These are phyloP conservation scores for Oeneis ivallda DNA, from an alignment of 2,888 invertebrate genomes.

Conservation along the genomic window DNA sequence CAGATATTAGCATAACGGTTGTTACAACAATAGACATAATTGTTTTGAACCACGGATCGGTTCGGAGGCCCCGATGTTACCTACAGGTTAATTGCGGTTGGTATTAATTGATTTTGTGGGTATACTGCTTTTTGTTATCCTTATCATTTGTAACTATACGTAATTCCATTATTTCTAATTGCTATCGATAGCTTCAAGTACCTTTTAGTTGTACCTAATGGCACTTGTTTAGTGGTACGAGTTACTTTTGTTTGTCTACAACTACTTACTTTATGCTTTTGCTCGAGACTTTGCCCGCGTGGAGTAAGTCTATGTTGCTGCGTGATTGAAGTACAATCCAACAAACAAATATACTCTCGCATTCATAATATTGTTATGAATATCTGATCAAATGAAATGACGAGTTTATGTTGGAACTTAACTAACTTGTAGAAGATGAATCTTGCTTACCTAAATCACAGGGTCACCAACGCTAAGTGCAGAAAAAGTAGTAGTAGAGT, in stretches of 20 bases:
- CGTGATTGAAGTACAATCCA: too few species aligned
- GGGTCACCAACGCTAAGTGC: too few species aligned
- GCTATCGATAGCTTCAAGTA: slow-evolving; percentile 23
- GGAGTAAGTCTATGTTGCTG: too few species aligned
- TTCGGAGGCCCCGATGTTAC: slow-evolving; percentile 36
- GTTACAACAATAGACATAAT: slow-evolving; percentile 61
- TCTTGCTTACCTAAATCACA: too few species aligned
- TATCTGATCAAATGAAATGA: too few species aligned
- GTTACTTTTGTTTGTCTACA: not conserved
- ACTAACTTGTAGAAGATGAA: too few species aligned
- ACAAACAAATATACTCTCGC: too few species aligned
- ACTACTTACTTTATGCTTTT: too few species aligned
- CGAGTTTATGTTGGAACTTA: too few species aligned
- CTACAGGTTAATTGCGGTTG: slow-evolving; percentile 50
- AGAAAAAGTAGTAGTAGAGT: too few species aligned
- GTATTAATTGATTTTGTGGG: slow-evolving; percentile 71
- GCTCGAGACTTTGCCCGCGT: too few species aligned
- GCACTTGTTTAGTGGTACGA: not conserved
- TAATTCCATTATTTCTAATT: slow-evolving; percentile 33
- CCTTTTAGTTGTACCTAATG: slow-evolving; percentile 6
- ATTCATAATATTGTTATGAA: too few species aligned
- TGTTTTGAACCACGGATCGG: slow-evolving; percentile 42
- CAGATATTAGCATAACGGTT: slow-evolving; percentile 54
- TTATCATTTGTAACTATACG: slow-evolving; percentile 18
- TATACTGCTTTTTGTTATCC: slow-evolving; percentile 37